Evolutionary conservation across 2,888 invertebrate species (phyloP).

Genomic region (Oscheius sp.): DNA sequence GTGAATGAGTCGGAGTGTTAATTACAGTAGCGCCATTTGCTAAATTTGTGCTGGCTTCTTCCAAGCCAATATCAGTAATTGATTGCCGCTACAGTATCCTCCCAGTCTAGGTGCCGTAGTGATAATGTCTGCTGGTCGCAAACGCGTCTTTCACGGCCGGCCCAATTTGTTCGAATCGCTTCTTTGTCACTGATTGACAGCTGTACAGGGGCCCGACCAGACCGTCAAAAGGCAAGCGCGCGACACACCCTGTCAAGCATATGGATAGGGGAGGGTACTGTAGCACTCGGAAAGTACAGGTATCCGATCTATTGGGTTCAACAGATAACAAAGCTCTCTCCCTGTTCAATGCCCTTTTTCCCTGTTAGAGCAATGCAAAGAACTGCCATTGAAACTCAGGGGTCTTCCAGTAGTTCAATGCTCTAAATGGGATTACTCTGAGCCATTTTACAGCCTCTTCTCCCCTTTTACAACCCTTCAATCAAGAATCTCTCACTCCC

Average conservation of each 20-base stretch:
- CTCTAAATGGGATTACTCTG: too few relatives aligned
- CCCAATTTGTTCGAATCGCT: conserved; percentile 38
- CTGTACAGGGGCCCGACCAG: background rate
- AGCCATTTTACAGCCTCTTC: too few relatives aligned
- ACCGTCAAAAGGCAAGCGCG: background rate
- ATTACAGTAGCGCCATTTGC: conserved; percentile 33
- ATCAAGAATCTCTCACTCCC: too few relatives aligned
- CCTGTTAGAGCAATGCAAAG: too few relatives aligned
- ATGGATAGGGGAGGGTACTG: background rate
- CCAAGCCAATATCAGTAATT: conserved; percentile 12
- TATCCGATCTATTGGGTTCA: too few relatives aligned
- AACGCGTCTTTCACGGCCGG: conserved; percentile 35
- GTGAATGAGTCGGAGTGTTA: conserved; percentile 25
- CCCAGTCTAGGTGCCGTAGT: conserved; percentile 21
- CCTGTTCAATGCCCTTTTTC: too few relatives aligned
- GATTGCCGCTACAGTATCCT: conserved; percentile 20
- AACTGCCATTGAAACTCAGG: too few relatives aligned
- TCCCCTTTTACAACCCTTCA: too few relatives aligned
- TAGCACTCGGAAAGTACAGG: background rate
- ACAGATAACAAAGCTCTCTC: too few relatives aligned
- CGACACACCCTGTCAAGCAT: conserved; percentile 29
- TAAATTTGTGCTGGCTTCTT: conserved; percentile 27
- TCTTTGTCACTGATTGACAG: conserved; percentile 37
- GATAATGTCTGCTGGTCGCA: conserved; percentile 34
- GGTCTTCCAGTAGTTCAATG: too few relatives aligned